phyloP scores from a whole-genome alignment of 2,113 vertebrate species.

The Calyptommatus sinebrachiatus region DNA sequence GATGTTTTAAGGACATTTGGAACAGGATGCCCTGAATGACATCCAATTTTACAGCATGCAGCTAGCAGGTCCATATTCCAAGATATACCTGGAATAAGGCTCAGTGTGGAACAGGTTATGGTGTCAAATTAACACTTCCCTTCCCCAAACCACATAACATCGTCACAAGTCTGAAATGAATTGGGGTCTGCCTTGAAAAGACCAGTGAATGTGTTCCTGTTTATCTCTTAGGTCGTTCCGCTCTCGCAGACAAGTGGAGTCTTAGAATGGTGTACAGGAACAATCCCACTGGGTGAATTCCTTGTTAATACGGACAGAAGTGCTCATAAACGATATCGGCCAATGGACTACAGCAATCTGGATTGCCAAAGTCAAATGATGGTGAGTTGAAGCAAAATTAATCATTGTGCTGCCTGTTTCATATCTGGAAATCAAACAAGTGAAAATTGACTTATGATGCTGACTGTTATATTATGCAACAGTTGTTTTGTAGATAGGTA shows the following conservation, averaged over 20 bases:
- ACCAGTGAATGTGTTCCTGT: neutral
- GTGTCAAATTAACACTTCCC: too few relatives aligned
- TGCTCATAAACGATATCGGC: slow-evolving; percentile 89
- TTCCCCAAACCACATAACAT: neutral
- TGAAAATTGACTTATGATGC: neutral
- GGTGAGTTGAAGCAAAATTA: slow-evolving; percentile 67
- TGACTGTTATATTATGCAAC: too few relatives aligned
- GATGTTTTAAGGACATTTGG: too few relatives aligned
- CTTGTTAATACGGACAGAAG: slow-evolving; percentile 81
- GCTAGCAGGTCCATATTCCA: too few relatives aligned
- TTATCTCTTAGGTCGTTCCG: slow-evolving; percentile 85
- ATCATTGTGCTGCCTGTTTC: neutral
- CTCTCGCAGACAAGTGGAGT: slow-evolving; percentile 94
- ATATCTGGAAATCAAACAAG: neutral
- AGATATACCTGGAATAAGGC: too few relatives aligned
- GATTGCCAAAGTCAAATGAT: slow-evolving; percentile 84
- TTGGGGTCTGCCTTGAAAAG: neutral
- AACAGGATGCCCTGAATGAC: too few relatives aligned
- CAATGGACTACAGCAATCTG: slow-evolving; percentile 75
- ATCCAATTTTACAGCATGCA: too few relatives aligned
- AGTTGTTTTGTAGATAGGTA: neutral
- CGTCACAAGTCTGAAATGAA: neutral
- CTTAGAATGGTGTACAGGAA: slow-evolving; percentile 95
- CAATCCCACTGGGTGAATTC: slow-evolving; percentile 90
- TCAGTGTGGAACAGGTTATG: too few relatives aligned